phyloP scores from a whole-genome alignment of 2,113 vertebrate species.

The Charadrius vociferus region DNA sequence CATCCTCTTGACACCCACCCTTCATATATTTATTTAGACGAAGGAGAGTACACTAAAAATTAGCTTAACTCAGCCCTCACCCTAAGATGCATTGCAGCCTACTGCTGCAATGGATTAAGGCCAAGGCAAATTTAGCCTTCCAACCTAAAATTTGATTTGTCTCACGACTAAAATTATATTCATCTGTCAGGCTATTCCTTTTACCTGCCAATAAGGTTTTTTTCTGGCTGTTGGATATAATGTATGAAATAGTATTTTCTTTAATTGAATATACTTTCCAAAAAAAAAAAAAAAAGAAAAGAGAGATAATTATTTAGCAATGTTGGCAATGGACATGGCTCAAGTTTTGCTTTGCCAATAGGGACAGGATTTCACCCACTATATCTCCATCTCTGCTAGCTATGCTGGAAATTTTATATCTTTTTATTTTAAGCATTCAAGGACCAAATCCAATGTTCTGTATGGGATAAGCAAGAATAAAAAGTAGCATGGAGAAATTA shows the following conservation, averaged over 20 bases:
- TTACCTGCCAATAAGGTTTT: background rate
- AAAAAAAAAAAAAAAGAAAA: background rate
- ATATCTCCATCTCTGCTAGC: background rate
- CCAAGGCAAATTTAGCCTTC: background rate
- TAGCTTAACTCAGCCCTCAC: background rate
- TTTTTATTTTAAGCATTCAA: background rate
- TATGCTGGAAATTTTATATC: background rate
- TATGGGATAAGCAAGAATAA: background rate
- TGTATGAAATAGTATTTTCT: background rate
- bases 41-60: background rate
- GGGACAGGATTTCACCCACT: background rate
- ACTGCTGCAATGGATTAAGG: background rate
- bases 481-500: background rate
- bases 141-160: background rate
- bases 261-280: background rate
- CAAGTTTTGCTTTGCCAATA: background rate
- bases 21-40: background rate
- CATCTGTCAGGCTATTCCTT: background rate
- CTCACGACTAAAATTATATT: background rate
- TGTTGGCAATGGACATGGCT: background rate
- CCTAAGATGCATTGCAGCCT: background rate
- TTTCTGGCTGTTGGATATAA: background rate
- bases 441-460: background rate
- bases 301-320: background rate
- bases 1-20: no score